These are phyloP conservation scores for Hirudo medicinalis DNA, from an alignment of 1,140 invertebrate species.

Conservation along the genomic window DNA sequence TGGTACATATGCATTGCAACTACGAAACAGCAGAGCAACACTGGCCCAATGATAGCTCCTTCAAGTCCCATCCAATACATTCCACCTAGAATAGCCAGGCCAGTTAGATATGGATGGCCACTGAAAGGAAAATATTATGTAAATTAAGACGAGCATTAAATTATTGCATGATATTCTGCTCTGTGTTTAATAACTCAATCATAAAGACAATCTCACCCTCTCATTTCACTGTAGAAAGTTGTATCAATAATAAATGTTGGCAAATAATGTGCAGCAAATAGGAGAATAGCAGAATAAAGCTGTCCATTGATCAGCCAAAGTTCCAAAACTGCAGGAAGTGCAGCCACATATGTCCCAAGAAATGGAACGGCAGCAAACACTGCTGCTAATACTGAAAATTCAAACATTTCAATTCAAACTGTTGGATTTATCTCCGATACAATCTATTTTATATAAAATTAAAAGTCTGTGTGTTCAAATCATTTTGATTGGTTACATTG, in stretches of 20 bases:
- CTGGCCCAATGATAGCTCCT: constrained; percentile 87
- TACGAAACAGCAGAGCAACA: constrained; percentile 73
- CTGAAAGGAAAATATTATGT: constrained; percentile 42
- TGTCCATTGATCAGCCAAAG: constrained; percentile 77
- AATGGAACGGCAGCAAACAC: constrained; percentile 85
- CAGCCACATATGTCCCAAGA: constrained; percentile 81
- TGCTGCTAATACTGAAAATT: constrained; percentile 62
- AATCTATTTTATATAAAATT: too few species aligned
- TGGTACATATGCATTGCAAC: constrained; percentile 62
- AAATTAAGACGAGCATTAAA: background rate
- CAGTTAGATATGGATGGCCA: constrained; percentile 95
- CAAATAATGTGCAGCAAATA: constrained; percentile 70
- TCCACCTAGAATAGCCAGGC: constrained; percentile 89
- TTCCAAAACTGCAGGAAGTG: constrained; percentile 79
- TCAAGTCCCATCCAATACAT: constrained; percentile 90
- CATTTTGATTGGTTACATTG: too few species aligned
- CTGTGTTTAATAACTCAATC: constrained; percentile 21
- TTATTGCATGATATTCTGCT: background rate
- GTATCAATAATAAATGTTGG: constrained; percentile 81
- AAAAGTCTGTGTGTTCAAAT: too few species aligned
- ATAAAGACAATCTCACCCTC: constrained; percentile 56
- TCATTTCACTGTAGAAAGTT: constrained; percentile 90
- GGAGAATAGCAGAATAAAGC: constrained; percentile 54
- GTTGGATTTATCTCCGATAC: too few species aligned
- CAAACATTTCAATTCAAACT: too few species aligned